A percentile compares a stretch with the other conserved stretches of the same genome.
phyloP scores from a whole-genome alignment of 2,797 vertebrate species.

The Enteromius treurensis region DNA sequence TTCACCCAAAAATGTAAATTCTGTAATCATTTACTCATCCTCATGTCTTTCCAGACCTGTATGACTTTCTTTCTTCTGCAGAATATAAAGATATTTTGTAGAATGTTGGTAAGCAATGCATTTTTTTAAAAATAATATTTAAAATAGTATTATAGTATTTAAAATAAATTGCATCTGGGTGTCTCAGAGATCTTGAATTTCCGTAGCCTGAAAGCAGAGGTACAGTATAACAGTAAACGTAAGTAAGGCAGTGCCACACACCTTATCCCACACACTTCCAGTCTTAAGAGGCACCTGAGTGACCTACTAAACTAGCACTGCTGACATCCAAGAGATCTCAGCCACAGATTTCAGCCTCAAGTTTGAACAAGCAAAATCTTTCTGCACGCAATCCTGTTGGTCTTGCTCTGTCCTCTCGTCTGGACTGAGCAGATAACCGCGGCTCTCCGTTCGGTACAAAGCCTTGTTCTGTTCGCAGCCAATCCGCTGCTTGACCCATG shows the following conservation, averaged over 20 bases:
- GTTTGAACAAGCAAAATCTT: slow-evolving; percentile 53
- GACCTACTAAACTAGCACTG: slow-evolving; percentile 38
- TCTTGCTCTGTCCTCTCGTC: slow-evolving; percentile 42
- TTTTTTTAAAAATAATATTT: too few species aligned
- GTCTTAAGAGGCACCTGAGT: slow-evolving; percentile 30
- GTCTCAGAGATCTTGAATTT: not conserved
- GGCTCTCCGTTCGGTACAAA: slow-evolving; percentile 29
- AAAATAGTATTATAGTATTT: too few species aligned
- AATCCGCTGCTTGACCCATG: slow-evolving; percentile 36
- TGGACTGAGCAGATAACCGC: slow-evolving; percentile 50
- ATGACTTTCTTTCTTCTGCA: not conserved
- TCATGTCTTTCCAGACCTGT: not conserved
- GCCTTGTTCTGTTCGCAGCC: slow-evolving; percentile 7
- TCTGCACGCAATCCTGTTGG: slow-evolving; percentile 48
- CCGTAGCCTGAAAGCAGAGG: not conserved
- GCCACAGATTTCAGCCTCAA: slow-evolving; percentile 24
- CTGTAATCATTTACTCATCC: not conserved
- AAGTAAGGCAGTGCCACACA: slow-evolving; percentile 1
- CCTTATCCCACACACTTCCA: slow-evolving; percentile 10
- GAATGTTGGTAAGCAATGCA: not conserved
- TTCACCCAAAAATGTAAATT: not conserved
- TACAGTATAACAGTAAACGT: not conserved
- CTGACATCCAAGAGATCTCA: slow-evolving; percentile 50
- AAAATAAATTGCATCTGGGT: not conserved
- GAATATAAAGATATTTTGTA: not conserved